Evolutionary conservation across 1,140 invertebrate genomes (phyloP).

Genomic region (Drosophila lacertosa): DNA sequence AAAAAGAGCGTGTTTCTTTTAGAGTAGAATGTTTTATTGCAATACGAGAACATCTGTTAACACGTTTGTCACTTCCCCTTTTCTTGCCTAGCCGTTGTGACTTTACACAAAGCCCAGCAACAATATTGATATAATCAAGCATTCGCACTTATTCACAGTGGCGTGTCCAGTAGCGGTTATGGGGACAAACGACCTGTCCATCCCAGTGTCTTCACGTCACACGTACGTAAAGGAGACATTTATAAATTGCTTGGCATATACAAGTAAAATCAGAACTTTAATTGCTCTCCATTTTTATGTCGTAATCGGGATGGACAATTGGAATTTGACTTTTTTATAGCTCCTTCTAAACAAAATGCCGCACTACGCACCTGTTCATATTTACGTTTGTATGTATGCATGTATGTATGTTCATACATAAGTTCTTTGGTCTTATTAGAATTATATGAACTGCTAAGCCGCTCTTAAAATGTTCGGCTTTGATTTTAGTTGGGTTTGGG

Average conservation of each 20-base stretch:
- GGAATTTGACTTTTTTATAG: no score
- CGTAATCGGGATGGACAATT: no score
- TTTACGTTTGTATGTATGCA: not conserved
- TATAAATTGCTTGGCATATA: not conserved
- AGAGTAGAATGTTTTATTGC: constrained; percentile 3
- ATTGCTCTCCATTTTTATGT: not conserved
- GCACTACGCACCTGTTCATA: not conserved
- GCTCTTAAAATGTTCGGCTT: constrained; percentile 38
- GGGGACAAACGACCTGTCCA: not conserved
- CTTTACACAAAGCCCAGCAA: constrained; percentile 9
- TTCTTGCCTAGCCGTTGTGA: not conserved
- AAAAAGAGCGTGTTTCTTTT: no score
- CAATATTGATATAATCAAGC: constrained; percentile 26
- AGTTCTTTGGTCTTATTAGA: constrained; percentile 32
- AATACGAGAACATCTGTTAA: not conserved
- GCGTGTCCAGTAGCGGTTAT: not conserved
- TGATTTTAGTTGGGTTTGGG: constrained; percentile 45
- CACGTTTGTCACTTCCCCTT: constrained; percentile 1
- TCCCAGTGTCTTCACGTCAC: not conserved
- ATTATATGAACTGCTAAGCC: constrained; percentile 47
- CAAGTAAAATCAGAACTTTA: constrained; percentile 1
- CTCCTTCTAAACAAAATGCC: not conserved
- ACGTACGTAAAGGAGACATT: not conserved
- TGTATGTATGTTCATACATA: constrained; percentile 6
- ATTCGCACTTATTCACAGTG: not conserved